phyloP scores from a whole-genome alignment of 2,888 invertebrate species.

The Drosophila rellima region DNA sequence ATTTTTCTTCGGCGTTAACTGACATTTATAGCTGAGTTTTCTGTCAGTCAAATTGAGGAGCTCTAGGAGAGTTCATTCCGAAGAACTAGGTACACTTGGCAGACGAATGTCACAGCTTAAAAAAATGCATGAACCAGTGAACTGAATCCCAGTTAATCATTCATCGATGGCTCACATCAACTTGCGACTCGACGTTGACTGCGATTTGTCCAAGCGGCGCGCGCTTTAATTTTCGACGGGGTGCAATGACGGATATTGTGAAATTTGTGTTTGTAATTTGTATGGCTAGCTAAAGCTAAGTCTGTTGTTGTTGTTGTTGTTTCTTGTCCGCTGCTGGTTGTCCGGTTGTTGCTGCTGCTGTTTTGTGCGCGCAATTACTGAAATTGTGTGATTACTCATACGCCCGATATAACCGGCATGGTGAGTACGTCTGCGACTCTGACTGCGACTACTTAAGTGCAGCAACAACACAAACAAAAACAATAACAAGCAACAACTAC shows the following conservation, averaged over 20 bases:
- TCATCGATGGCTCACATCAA: constrained; percentile 44
- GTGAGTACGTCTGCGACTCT: constrained; percentile 41
- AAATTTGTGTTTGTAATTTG: constrained; percentile 78
- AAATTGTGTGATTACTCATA: constrained; percentile 80
- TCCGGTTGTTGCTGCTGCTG: constrained; percentile 48
- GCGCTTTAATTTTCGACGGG: constrained; percentile 72
- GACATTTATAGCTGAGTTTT: background rate
- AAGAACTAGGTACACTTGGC: constrained; percentile 11
- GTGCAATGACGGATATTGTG: constrained; percentile 82
- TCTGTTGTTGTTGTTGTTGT: constrained; percentile 19
- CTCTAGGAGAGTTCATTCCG: background rate
- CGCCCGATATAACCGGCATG: constrained; percentile 81
- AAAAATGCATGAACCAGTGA: constrained; percentile 51
- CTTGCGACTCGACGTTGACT: constrained; percentile 15
- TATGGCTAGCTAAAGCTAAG: constrained; percentile 48
- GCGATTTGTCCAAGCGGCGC: constrained; percentile 69
- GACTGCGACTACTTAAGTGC: constrained; percentile 51
- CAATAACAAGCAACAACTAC: constrained; percentile 19
- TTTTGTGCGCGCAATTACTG: constrained; percentile 74
- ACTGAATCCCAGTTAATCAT: constrained; percentile 53
- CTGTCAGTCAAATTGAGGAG: background rate
- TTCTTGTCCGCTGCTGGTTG: constrained; percentile 36
- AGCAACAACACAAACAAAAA: constrained; percentile 27
- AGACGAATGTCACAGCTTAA: constrained; percentile 18
- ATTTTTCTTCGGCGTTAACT: background rate